Evolutionary conservation across 2,113 vertebrate genomes (phyloP).

Genomic region (Dicaeum eximium): DNA sequence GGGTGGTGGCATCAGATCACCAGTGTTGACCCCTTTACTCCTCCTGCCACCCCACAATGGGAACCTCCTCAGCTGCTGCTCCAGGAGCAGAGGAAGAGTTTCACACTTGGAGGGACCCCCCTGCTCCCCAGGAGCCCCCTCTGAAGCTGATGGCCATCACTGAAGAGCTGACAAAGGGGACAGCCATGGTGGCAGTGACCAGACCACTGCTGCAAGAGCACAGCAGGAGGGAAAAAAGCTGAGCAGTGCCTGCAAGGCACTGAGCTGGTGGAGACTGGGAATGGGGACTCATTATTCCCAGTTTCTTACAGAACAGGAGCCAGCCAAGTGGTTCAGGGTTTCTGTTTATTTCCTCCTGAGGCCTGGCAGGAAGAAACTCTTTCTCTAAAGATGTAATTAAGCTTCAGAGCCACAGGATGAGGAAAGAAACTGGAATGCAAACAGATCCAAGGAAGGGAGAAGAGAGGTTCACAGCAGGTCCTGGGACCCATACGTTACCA

Average conservation of each 20-base stretch:
- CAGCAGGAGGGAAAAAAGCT: background rate
- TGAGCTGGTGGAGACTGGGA: background rate
- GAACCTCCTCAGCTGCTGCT: background rate
- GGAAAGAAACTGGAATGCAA: slow-evolving; percentile 31
- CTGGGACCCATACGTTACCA: background rate
- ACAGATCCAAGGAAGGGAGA: background rate
- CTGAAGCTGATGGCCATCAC: background rate
- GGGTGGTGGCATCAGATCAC: background rate
- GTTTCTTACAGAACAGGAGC: background rate
- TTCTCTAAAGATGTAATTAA: slow-evolving; percentile 32
- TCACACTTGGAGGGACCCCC: background rate
- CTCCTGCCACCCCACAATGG: background rate
- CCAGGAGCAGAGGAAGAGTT: background rate
- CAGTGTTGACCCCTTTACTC: background rate
- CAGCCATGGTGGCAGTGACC: accelerated
- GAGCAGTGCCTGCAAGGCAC: background rate
- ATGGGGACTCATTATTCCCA: background rate
- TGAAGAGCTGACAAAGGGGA: background rate
- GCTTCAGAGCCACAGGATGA: background rate
- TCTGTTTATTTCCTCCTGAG: slow-evolving; percentile 14
- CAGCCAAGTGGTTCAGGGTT: background rate
- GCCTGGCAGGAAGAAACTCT: background rate
- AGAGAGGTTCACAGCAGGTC: background rate
- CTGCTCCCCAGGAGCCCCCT: background rate
- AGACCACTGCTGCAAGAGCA: background rate